Conservation (phyloP, 2,888 invertebrate genomes). For the Leucoma salicis region DNA sequence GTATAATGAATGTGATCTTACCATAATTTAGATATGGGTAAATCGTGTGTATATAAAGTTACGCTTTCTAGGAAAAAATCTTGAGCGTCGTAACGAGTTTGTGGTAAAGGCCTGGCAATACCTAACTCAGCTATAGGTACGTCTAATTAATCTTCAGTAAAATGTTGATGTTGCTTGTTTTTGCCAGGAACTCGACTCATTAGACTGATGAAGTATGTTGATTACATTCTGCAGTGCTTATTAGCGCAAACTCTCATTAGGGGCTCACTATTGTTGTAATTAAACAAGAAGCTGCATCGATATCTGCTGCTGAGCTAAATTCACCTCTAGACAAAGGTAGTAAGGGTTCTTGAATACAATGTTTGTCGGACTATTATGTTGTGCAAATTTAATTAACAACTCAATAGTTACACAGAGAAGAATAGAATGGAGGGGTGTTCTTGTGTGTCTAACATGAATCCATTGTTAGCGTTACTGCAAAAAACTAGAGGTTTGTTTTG, state of each 20-base stretch:
- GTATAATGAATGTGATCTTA: constrained; percentile 32
- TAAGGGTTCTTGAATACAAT: constrained; percentile 34
- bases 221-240: constrained; percentile 81
- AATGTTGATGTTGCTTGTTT: constrained; percentile 76
- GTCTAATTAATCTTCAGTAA: constrained; percentile 79
- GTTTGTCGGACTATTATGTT: constrained; percentile 48
- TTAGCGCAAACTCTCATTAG: constrained; percentile 82
- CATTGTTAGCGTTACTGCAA: constrained; percentile 72
- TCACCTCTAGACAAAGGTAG: constrained; percentile 46
- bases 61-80: constrained; percentile 55
- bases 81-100: constrained; percentile 50
- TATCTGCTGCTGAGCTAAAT: constrained; percentile 51
- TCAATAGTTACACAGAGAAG: constrained; percentile 67
- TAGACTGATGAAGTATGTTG: constrained; percentile 80
- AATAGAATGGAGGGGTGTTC: constrained; percentile 67
- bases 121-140: constrained; percentile 60
- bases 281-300: constrained; percentile 75
- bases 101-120: constrained; percentile 48
- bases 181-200: constrained; percentile 79
- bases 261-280: constrained; percentile 80
- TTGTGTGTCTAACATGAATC: constrained; percentile 74
- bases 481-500: constrained; percentile 72
- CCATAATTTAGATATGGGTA: constrained; percentile 24
- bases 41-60: constrained; percentile 40
- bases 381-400: constrained; percentile 79